Base-by-base conservation (phyloP, 53 echinoderm and acorn worm species). In the Apostichopus leukothele region DNA sequence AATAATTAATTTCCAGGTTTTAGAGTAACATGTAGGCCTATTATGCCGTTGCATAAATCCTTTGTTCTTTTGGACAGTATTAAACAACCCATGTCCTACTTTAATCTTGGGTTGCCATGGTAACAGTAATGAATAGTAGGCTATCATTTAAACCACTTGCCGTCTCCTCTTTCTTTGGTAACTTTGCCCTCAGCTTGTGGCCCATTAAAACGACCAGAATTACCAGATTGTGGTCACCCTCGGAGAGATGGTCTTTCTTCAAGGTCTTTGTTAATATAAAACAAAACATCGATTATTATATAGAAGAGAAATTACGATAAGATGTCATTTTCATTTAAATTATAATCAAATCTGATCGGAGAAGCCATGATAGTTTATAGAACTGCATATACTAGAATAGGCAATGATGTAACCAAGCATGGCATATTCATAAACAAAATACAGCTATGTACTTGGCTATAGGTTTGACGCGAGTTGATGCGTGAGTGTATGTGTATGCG, bases 181-280 rank as follows among this genome's bases (percentile, higher is more conserved):
- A 79, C 52, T 51, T 51, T 7, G 53, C n/a, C 79, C n/a, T 39
- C 79, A 53, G 52, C 79, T 52, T 79, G 79, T 52, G 53, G 54
- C 79, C 53, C 79, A 79, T 79, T 79, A 79, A 79, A 79, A 79
- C 79, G 54, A 79, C 12, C 79, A 53, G 14, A 79, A 79, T 55
- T 54, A 79, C 12, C 79, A 53, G 14, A 79, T 79, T 52, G 79
- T 79, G 79, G 79, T 79, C 79, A 79, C 79, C 53, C 52, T 79
- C 51, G 79, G 79, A 79, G 63, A 63, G 4, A 16, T 63, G 11
- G 63, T 11, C 16, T 16, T 7, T 63, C 63, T 63, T 63, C 63
- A 63, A 63, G 63, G 63, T 63, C 11, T 63, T 63, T 63, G 63
- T 63, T 63, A 63, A 63, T 63, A 13, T 63, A 11, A 63, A 63